Percentiles rank a stretch among this genome's conserved stretches.
Evolutionary conservation across 1,140 invertebrate species (phyloP).

Genomic region (Zaprionus capensis): DNA sequence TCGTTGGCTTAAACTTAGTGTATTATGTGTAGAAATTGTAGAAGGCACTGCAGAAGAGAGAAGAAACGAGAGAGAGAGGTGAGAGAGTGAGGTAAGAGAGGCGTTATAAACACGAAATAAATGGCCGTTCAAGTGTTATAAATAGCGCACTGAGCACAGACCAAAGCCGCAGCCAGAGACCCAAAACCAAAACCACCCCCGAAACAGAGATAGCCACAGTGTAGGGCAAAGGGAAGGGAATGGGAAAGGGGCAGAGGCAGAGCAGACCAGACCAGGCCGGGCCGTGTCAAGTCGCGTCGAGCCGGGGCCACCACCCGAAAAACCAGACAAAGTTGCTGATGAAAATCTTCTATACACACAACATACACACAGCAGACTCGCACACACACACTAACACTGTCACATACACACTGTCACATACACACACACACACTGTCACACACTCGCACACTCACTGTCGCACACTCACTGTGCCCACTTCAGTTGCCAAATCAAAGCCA

Average conservation of each 20-base stretch:
- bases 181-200: conserved; percentile 65
- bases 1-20: conserved; percentile 65
- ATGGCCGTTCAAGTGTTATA: conserved; percentile 55
- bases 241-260: background rate
- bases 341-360: conserved; percentile 72
- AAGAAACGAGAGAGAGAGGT: background rate
- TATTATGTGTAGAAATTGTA: conserved; percentile 68
- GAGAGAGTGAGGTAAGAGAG: conserved; percentile 6
- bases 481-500: conserved; percentile 73
- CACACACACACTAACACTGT: conserved; percentile 25
- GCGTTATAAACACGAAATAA: conserved; percentile 54
- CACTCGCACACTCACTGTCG: conserved; percentile 15
- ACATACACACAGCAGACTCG: conserved; percentile 17
- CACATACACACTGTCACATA: conserved; percentile 10
- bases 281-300: conserved; percentile 1
- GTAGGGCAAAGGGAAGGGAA: background rate
- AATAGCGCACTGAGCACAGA: conserved; percentile 43
- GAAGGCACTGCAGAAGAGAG: conserved; percentile 71
- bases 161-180: conserved; percentile 14
- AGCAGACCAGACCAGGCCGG: conserved; percentile 1
- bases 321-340: conserved; percentile 68
- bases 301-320: conserved; percentile 68
- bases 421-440: conserved; percentile 6
- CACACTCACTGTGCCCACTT: conserved; percentile 55
- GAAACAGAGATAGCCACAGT: conserved; percentile 59